A percentile compares a stretch with the other conserved stretches of the same genome.
These are phyloP conservation scores for Plumapathes pennacea DNA, from an alignment of 92 coral and sea anemone genomes.

Conservation along the genomic window DNA sequence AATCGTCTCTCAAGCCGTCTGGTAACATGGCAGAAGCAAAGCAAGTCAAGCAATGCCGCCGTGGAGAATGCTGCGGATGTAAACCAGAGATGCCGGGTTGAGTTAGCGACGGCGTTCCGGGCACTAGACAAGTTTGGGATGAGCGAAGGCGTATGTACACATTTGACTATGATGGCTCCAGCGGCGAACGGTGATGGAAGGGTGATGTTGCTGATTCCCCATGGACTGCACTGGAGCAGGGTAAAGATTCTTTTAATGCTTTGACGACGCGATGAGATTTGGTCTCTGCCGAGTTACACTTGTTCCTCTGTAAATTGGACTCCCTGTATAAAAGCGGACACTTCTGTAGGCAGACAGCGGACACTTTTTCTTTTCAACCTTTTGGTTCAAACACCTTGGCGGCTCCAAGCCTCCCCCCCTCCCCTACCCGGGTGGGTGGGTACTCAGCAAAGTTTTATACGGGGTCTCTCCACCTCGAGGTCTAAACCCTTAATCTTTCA, in stretches of 20 bases:
- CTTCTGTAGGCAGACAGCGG: no score
- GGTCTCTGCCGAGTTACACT: not conserved
- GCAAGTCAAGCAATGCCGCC: not conserved
- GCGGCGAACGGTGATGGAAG: conserved; percentile 58
- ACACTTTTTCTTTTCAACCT: no score
- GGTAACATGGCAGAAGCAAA: conserved; percentile 1
- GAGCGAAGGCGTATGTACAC: conserved; percentile 54
- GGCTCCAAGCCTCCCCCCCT: no score
- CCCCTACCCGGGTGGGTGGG: no score
- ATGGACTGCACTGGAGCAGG: conserved; percentile 75
- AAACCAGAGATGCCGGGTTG: conserved; percentile 52
- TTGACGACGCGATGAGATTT: not conserved
- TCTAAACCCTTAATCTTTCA: no score
- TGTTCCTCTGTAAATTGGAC: no score
- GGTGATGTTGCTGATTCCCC: conserved; percentile 52
- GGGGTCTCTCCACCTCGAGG: no score
- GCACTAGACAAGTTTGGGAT: conserved; percentile 37
- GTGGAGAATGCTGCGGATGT: not conserved
- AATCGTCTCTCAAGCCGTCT: no score
- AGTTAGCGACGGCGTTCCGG: conserved; percentile 58
- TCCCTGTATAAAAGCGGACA: not conserved
- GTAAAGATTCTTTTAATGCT: conserved; percentile 17
- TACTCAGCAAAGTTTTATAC: no score
- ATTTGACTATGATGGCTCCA: conserved; percentile 68
- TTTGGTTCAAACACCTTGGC: no score